Evolutionary conservation across 2,797 vertebrate genomes (phyloP).

Genomic region (Xyrichtys novacula): DNA sequence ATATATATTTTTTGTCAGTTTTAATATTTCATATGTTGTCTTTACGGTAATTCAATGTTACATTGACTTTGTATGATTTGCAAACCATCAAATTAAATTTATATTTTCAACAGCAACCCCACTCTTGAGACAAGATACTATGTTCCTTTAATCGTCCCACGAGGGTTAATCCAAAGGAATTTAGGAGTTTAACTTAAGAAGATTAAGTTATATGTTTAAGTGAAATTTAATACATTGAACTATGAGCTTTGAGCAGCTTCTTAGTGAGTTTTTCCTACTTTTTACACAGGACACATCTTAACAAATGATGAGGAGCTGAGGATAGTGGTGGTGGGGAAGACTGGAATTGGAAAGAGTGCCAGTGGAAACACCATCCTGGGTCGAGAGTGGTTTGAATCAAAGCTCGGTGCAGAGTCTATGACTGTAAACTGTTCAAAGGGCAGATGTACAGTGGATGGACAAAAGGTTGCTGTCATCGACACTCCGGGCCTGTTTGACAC

Average conservation of each 20-base stretch:
- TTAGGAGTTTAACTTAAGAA: too few relatives aligned
- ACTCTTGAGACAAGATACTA: too few relatives aligned
- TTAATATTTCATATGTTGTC: too few relatives aligned
- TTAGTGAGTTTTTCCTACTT: not conserved
- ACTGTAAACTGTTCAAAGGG: not conserved
- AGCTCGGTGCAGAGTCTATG: not conserved
- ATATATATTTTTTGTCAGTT: too few relatives aligned
- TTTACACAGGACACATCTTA: not conserved
- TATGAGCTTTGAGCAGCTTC: not conserved
- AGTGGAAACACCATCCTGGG: constrained; percentile 30
- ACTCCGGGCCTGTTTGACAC: constrained; percentile 32
- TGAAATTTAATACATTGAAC: too few relatives aligned
- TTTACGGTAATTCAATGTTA: too few relatives aligned
- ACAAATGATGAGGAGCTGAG: not conserved
- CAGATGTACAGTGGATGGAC: accelerated
- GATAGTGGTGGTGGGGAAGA: constrained; percentile 41
- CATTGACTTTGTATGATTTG: too few relatives aligned
- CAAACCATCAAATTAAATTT: too few relatives aligned
- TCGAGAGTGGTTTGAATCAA: not conserved
- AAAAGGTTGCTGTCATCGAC: constrained; percentile 7
- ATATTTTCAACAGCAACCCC: too few relatives aligned
- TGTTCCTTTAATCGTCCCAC: too few relatives aligned
- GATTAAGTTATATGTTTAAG: too few relatives aligned
- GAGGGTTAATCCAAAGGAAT: too few relatives aligned
- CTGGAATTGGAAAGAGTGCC: constrained; percentile 15